Percentiles rank a stretch among this genome's conserved stretches.
Evolutionary conservation across 2,888 invertebrate genomes (phyloP).

Genomic region (Parapristionchus giblindavisi): DNA sequence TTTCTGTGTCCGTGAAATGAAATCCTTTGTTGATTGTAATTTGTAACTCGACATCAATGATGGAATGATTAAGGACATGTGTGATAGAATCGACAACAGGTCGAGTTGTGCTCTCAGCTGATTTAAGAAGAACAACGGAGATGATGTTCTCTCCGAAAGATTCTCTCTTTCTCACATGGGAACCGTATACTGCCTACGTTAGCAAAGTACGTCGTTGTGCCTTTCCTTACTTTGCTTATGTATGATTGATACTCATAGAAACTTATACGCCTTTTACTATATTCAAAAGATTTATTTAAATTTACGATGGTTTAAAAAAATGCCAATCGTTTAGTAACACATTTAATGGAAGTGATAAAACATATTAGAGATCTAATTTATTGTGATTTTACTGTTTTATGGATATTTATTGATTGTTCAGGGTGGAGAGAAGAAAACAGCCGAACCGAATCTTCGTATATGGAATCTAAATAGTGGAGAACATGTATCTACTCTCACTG

Average conservation of each 20-base stretch:
- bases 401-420: conserved; percentile 28
- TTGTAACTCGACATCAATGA: no score
- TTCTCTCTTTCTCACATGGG: conserved; percentile 60
- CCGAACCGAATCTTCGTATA: conserved; percentile 66
- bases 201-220: conserved; percentile 16
- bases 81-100: conserved; percentile 61
- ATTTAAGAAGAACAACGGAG: conserved; percentile 58
- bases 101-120: conserved; percentile 50
- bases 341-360: background rate
- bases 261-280: background rate
- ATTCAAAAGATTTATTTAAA: no score
- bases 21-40: background rate
- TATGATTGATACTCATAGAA: background rate
- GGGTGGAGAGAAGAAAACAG: conserved; percentile 54
- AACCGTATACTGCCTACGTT: conserved; percentile 65
- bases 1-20: background rate
- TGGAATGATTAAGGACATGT: conserved; percentile 52
- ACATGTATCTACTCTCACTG: conserved; percentile 52
- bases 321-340: background rate
- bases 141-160: conserved; percentile 67
- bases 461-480: conserved; percentile 57
- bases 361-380: background rate
- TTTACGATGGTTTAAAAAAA: background rate
- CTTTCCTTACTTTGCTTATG: background rate
- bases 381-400: background rate